Base-by-base conservation (phyloP, 2,797 vertebrate species). In the Peromyscus attwateri region DNA sequence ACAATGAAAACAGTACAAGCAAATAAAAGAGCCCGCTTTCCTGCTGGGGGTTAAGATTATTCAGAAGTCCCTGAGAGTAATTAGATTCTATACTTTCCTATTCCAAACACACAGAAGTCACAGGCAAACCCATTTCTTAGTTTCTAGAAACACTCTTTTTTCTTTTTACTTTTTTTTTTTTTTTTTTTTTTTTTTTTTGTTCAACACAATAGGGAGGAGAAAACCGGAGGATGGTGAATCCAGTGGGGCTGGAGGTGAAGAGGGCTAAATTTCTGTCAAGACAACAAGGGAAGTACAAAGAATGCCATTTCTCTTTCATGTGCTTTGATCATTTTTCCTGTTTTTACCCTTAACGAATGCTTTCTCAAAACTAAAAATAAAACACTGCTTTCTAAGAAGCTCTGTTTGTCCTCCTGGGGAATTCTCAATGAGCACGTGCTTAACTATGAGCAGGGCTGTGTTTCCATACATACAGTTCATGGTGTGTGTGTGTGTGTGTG, bases 221-320 rank as follows among this genome's bases (percentile, higher is more conserved):
- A 96, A 94, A 92, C 52, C 91, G 92, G 94, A 97, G 92, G 93
- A 96, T 95, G 83, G 87, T 31, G 87, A 97, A 97, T 97, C 94
- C 88, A 84, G 87, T 64, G 89, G 91, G 94, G 97, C 96, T 83
- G 92, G 37, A 97, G 95, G 97, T 97, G 96, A 98, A 95, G 94
- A 97, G 75, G 89, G 88, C 95, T 93, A 94, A 97, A 93, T 97
- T 97, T 97, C 97, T 97, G 92, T 95, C 92, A 89, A 96, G 95
- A 96, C 97, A 95, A 95, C 87, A 96, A 95, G 91, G 80, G 7
- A 94, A 97, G 97, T 97, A 97, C 96, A 97, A 97, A 98, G 97
- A 97, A 94, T 62, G 76, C 27, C 79, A 94, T 84, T 89, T 96
- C 95, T 79, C 97, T 98, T 98, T 97, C 94, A 97, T 97, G 94